A percentile compares a stretch with the other conserved stretches of the same genome.
These are phyloP conservation scores for Pyxicephalus adspersus DNA, from an alignment of 2,113 vertebrate genomes.

Conservation along the genomic window DNA sequence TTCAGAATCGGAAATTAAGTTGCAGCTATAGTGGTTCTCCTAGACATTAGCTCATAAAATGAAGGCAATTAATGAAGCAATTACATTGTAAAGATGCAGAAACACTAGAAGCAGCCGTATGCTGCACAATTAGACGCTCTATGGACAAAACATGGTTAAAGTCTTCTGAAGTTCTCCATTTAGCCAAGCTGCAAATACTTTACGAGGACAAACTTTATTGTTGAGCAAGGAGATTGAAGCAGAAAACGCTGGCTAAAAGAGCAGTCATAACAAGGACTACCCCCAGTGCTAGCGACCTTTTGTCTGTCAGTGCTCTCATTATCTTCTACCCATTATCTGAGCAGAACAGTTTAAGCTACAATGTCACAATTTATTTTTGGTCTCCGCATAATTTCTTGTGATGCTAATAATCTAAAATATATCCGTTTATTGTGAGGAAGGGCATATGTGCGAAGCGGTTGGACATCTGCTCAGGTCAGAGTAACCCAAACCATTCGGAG, in stretches of 20 bases:
- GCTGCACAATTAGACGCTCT: neutral
- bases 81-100: constrained; percentile 36
- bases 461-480: neutral
- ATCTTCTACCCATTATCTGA: constrained; percentile 22
- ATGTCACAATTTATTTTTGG: constrained; percentile 35
- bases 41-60: constrained; percentile 16
- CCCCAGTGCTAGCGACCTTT: constrained; percentile 28
- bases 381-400: constrained; percentile 17
- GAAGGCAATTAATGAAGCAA: constrained; percentile 42
- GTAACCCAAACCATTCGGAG: neutral
- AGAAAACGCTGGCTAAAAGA: neutral
- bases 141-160: constrained; percentile 28
- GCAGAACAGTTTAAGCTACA: constrained; percentile 5
- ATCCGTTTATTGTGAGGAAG: neutral
- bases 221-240: constrained; percentile 8
- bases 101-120: constrained; percentile 8
- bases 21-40: constrained; percentile 12
- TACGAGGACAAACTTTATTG: constrained; percentile 36
- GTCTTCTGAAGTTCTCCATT: neutral
- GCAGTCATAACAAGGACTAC: constrained; percentile 13
- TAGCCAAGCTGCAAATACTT: constrained; percentile 23
- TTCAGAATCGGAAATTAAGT: constrained; percentile 29
- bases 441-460: neutral
- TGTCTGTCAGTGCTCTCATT: constrained; percentile 27
- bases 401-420: constrained; percentile 16